These are phyloP conservation scores for Carpatolechia fugitivella DNA, from an alignment of 2,888 invertebrate genomes.

Conservation along the genomic window DNA sequence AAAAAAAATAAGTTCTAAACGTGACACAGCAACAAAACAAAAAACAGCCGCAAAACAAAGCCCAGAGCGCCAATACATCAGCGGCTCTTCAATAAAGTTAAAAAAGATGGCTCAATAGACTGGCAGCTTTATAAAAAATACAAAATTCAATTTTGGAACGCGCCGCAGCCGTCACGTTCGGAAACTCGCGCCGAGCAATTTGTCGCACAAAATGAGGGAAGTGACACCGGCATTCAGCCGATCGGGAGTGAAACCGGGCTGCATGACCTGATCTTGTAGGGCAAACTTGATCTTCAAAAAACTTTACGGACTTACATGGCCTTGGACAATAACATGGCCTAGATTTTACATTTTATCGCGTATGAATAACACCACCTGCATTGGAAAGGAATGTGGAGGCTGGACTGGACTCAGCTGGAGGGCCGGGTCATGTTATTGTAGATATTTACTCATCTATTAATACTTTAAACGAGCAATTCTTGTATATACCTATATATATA, in stretches of 20 bases:
- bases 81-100: slow-evolving; percentile 3
- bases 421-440: too few species aligned
- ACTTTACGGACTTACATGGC: too few species aligned
- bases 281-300: too few species aligned
- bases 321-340: too few species aligned
- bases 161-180: not conserved
- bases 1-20: too few species aligned
- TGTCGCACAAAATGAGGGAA: slow-evolving; percentile 20
- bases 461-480: too few species aligned
- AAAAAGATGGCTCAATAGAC: slow-evolving; percentile 5
- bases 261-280: not conserved
- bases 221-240: slow-evolving; percentile 8
- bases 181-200: slow-evolving; percentile 23
- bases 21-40: not conserved
- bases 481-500: too few species aligned
- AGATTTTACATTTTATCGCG: too few species aligned
- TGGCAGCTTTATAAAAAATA: slow-evolving; percentile 8
- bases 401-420: too few species aligned
- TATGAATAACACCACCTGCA: too few species aligned
- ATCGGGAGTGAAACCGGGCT: not conserved
- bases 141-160: slow-evolving; percentile 12
- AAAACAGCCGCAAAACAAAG: not conserved
- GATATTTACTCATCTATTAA: too few species aligned
- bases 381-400: too few species aligned
- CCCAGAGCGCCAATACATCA: slow-evolving; percentile 1